These are phyloP conservation scores for Aselliscus stoliczkanus DNA, from an alignment of 2,797 vertebrate species.

Conservation along the genomic window DNA sequence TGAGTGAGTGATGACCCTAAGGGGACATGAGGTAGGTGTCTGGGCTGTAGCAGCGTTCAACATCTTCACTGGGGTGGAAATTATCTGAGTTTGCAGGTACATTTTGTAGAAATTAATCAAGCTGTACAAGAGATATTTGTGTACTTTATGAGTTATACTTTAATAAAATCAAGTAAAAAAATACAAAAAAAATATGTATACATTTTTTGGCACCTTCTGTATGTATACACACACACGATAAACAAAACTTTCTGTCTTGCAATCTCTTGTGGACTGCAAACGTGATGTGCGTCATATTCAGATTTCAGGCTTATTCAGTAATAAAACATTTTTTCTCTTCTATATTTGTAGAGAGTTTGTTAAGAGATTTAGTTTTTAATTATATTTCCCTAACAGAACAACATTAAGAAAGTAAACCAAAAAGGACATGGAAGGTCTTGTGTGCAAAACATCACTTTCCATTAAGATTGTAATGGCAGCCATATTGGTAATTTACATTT, in stretches of 20 bases:
- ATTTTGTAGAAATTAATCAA: background rate
- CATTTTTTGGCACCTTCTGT: too few species aligned
- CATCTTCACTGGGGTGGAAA: background rate
- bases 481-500: background rate
- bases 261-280: background rate
- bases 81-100: background rate
- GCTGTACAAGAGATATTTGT: background rate
- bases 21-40: accelerated
- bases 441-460: background rate
- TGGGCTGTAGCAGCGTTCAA: background rate
- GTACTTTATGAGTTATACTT: background rate
- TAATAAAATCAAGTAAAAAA: background rate
- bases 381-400: background rate
- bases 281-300: background rate
- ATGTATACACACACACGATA: background rate
- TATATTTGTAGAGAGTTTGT: background rate
- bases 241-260: background rate
- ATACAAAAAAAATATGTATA: background rate
- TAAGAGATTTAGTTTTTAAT: background rate
- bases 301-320: background rate
- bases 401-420: background rate
- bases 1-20: background rate
- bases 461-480: background rate
- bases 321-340: background rate
- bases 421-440: background rate